Base-by-base conservation (phyloP, 2,888 invertebrate species). In the Eulithis prunata region DNA sequence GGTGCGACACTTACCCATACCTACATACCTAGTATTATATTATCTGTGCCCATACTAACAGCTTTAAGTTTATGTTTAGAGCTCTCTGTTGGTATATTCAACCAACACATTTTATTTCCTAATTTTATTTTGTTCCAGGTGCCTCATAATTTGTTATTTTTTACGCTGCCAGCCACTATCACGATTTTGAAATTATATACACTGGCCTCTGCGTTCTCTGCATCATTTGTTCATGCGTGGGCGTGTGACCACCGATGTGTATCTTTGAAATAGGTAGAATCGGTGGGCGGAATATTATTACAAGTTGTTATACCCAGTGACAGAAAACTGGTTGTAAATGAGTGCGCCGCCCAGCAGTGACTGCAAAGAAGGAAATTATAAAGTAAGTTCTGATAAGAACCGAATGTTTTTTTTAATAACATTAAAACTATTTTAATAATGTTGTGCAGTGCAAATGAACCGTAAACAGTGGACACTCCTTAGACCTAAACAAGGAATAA, bases 281-380 rank as follows among this genome's bases (percentile, higher is more conserved):
- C 84, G 86, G 90, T 90, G 84, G 91, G 91, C 89, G 91, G 91
- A 87, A 91, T 91, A 89, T 84, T 83, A 90, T 91, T 91, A 91
- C 82, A 77, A 81, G 81, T 80, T 79, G 82, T 85, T 86, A 84
- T 78, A 71, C 69, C 72, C 83, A 88, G 85, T 88, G 89, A 90
- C 91, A 90, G 86, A 83, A 78, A 75, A 76, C 75, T 77, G 75
- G 76, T 77, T 72, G 77, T 71, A 70, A 85, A 87, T 84, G 81
- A 83, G 75, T 76, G 79, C 78, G 69, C 82, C 86, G 86, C 88
- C 88, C 89, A 86, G 79, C 78, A 73, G 75, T 74, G 71, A 72
- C 75, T 73, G 65, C 2, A 32, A 32, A 5, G 70, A 72, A 76
- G 63, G 69, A 72, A 77, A 76, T 72, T 71, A 69, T 77, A 75